Evolutionary conservation across 2,888 invertebrate genomes (phyloP), one percentile per base, ranked within the genome.

Genomic region (Cheilosia pagana): DNA sequence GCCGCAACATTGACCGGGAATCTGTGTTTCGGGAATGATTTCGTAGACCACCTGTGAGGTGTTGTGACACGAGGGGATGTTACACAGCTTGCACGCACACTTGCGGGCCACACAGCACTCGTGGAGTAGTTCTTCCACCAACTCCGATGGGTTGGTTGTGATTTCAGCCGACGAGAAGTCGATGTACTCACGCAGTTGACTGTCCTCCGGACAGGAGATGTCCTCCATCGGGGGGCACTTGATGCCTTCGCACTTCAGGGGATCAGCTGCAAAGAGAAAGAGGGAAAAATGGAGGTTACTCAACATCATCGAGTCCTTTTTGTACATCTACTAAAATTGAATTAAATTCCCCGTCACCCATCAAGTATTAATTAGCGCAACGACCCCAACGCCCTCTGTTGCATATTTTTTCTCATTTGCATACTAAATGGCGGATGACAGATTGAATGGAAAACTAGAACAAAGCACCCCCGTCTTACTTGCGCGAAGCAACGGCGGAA

Each of bases 1-100:
- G n/a, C 94, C 93, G 79, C 93, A 93, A 86, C 94, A 93, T 81
- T 93, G 92, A 2, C 91, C 91, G 2, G 92, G 92, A 23, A 88
- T 89, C 28, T 90, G 88, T 0, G 89, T 87, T 81, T 91, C 90
- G 10, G 89, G 88, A 67, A 85, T 48, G 35, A 89, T 79, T 75
- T 91, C 92, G 5, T 90, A 87, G 5, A 90, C 88, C 1, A 91
- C 90, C 52, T 90, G 87, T 0, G 87, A 88, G 14, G 82, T 67
- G 39, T 87, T 87, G 25, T 88, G 87, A 72, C 91, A 91, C 67
- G 89, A 90, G 8, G 89, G 91, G 72, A 91, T 91, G 71, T 90
- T 87, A 72, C 91, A 91, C 0, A 90, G 89, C 25, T 89, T 90
- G 87, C 91, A 91, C 16, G 90, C 71, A 76, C 91, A 91, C 72